A percentile compares a stretch with the other conserved stretches of the same genome.
phyloP scores from a whole-genome alignment of 2,797 vertebrate genomes.

The Macropus fuliginosus region DNA sequence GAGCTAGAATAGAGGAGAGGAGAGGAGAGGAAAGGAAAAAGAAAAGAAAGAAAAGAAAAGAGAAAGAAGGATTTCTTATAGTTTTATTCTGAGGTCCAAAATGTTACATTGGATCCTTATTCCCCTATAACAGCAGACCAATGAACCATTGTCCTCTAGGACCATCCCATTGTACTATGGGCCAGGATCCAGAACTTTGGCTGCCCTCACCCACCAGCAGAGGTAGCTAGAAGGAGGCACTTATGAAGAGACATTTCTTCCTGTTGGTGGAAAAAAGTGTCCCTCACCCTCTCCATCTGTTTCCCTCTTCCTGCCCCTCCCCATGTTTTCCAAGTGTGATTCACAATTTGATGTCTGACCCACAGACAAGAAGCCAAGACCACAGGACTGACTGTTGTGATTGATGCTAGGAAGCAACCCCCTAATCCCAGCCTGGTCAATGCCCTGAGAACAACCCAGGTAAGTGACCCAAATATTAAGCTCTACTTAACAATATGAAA shows the following conservation, averaged over 20 bases:
- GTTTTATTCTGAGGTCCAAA: not conserved
- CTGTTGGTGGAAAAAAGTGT: not conserved
- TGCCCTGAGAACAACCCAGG: constrained; percentile 92
- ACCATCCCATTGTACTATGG: not conserved
- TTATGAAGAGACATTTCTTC: not conserved
- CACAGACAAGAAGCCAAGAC: constrained; percentile 88
- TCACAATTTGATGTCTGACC: constrained; percentile 63
- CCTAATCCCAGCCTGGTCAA: constrained; percentile 86
- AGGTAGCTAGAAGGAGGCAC: not conserved
- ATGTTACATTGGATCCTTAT: not conserved
- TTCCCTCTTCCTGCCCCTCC: not conserved
- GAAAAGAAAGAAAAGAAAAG: constrained; percentile 27
- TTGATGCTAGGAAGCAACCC: constrained; percentile 90
- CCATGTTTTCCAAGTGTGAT: constrained; percentile 64
- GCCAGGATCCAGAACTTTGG: not conserved
- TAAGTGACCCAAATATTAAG: constrained; percentile 68
- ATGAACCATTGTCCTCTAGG: not conserved
- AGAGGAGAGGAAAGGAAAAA: not conserved
- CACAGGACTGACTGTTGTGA: constrained; percentile 89
- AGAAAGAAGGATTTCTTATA: not conserved
- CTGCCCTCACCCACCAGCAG: not conserved
- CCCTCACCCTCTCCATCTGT: not conserved
- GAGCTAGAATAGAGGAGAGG: not conserved
- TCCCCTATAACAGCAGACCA: not conserved
- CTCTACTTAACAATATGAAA: not conserved